phyloP scores from a whole-genome alignment of 2,888 invertebrate species.

The Diachrysia chrysitis region DNA sequence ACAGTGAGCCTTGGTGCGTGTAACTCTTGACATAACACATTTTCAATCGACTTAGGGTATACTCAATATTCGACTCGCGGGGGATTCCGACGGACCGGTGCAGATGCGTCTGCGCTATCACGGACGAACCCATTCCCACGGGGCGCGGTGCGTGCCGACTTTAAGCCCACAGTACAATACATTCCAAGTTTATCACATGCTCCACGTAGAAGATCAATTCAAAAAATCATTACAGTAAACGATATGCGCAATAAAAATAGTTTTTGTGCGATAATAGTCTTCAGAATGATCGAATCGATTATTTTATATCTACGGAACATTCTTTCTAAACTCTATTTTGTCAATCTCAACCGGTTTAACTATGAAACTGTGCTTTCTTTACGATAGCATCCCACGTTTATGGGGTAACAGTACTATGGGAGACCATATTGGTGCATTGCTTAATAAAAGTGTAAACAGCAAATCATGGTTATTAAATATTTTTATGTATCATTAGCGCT shows the following conservation, averaged over 20 bases:
- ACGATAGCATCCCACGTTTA: background rate
- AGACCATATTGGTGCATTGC: background rate
- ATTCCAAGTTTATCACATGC: background rate
- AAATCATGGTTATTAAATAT: background rate
- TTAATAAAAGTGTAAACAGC: conserved; percentile 1
- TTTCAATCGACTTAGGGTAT: no score
- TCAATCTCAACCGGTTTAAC: background rate
- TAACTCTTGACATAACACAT: no score
- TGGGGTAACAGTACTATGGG: background rate
- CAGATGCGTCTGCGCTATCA: no score
- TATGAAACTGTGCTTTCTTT: background rate
- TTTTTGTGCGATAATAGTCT: conserved; percentile 1
- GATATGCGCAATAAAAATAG: background rate
- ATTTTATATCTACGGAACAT: background rate
- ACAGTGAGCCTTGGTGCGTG: no score
- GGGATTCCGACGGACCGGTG: no score
- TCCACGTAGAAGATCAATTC: background rate
- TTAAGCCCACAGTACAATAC: no score
- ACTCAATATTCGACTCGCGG: no score
- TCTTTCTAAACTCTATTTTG: background rate
- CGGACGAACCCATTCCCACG: no score
- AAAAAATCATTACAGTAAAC: conserved; percentile 1
- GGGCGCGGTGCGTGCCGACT: no score
- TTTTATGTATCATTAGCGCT: background rate
- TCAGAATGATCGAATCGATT: background rate